phyloP scores from a whole-genome alignment of 2,797 vertebrate species.

The Squalus acanthias region DNA sequence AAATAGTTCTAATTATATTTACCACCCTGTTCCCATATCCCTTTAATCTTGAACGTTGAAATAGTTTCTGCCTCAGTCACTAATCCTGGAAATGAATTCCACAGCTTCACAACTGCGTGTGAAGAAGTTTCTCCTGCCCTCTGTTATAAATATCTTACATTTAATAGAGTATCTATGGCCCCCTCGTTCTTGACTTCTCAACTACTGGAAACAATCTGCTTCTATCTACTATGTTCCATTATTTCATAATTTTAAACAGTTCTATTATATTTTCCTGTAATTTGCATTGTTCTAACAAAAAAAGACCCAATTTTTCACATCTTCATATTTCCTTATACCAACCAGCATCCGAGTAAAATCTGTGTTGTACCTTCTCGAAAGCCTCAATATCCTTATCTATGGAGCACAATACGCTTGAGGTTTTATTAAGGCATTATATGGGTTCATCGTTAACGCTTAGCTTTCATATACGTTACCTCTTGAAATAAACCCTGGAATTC shows the following conservation, averaged over 20 bases:
- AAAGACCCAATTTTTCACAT: background rate
- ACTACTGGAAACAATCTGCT: background rate
- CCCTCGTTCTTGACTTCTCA: background rate
- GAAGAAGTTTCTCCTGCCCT: background rate
- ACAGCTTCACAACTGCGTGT: background rate
- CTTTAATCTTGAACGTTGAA: background rate
- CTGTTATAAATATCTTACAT: background rate
- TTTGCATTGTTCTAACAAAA: background rate
- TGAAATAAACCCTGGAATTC: background rate
- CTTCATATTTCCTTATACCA: background rate
- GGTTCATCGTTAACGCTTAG: too few species aligned
- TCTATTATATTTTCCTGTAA: too few species aligned
- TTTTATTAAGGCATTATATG: background rate
- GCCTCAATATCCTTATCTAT: background rate
- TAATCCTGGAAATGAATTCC: background rate
- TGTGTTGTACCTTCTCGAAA: background rate
- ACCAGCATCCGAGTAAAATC: background rate
- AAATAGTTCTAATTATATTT: background rate
- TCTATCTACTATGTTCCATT: background rate
- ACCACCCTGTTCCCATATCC: background rate
- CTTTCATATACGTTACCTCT: background rate
- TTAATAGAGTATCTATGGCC: background rate
- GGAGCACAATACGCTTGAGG: background rate
- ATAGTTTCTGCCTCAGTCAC: background rate
- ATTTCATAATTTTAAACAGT: too few species aligned